Percentiles rank a stretch among this genome's conserved stretches.
phyloP scores from a whole-genome alignment of 2,888 invertebrate species.

The Drosophila algonquin region DNA sequence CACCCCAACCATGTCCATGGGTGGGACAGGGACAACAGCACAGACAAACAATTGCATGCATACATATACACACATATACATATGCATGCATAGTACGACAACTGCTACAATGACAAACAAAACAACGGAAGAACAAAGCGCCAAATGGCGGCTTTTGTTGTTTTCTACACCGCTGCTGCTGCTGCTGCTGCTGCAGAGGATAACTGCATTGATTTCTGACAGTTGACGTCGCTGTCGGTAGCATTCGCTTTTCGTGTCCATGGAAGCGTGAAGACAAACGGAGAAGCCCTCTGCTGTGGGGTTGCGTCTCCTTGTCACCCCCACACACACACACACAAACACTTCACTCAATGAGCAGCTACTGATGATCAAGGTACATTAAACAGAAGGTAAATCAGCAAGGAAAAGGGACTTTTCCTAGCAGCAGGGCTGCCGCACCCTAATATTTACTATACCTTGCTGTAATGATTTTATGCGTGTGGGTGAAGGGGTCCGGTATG shows the following conservation, averaged over 20 bases:
- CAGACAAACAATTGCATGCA: slow-evolving; percentile 13
- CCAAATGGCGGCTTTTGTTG: slow-evolving; percentile 48
- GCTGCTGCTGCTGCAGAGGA: slow-evolving; percentile 46
- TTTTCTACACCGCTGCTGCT: no score
- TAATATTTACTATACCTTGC: background rate
- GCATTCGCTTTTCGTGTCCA: slow-evolving; percentile 56
- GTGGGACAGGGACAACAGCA: background rate
- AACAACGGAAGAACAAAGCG: slow-evolving; percentile 51
- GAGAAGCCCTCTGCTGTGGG: slow-evolving; percentile 51
- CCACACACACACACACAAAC: background rate
- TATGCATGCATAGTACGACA: background rate
- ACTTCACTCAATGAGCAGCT: slow-evolving; percentile 18
- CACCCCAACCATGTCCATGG: background rate
- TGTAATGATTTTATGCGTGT: background rate
- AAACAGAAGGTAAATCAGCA: background rate
- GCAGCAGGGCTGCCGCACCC: background rate
- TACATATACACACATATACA: background rate
- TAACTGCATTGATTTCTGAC: slow-evolving; percentile 71
- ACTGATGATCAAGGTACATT: slow-evolving; percentile 3
- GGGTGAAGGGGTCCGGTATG: background rate
- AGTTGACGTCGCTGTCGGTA: slow-evolving; percentile 31
- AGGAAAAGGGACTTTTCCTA: background rate
- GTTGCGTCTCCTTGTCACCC: slow-evolving; percentile 45
- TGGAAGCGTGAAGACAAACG: slow-evolving; percentile 66
- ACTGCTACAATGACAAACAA: slow-evolving; percentile 21